phyloP scores from a whole-genome alignment of 2,113 vertebrate species.

The Microcebus jonahi region DNA sequence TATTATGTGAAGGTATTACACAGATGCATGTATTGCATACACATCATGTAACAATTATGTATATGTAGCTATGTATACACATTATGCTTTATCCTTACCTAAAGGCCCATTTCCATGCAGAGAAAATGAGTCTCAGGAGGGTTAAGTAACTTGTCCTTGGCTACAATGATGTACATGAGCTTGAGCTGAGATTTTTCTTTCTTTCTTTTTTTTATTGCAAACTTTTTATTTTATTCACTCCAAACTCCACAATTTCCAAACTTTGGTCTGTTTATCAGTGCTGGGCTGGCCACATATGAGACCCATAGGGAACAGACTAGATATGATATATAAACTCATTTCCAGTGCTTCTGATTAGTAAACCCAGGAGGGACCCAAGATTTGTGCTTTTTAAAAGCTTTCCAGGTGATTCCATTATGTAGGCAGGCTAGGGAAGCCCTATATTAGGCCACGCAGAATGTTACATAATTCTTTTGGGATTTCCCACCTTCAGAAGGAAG shows the following conservation, averaged over 20 bases:
- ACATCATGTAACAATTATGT: background rate
- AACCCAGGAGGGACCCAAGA: background rate
- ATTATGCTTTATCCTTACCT: background rate
- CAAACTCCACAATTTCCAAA: background rate
- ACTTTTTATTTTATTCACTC: background rate
- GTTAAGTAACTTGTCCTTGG: background rate
- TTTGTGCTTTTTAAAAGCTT: background rate
- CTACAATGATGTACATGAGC: background rate
- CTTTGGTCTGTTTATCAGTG: background rate
- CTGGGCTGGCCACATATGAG: background rate
- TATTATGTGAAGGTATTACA: background rate
- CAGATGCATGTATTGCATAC: background rate
- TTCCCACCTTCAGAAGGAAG: background rate
- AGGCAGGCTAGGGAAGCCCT: background rate
- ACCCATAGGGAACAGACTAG: background rate
- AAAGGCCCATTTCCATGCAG: background rate
- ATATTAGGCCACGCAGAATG: background rate
- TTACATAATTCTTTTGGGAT: background rate
- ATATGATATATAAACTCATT: background rate
- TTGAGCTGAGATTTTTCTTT: background rate
- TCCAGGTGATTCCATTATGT: background rate
- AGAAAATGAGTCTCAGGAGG: background rate
- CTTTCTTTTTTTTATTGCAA: background rate
- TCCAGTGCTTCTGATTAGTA: background rate
- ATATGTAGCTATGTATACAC: background rate